Evolutionary conservation across 2,113 vertebrate species (phyloP), one percentile per base, ranked within the genome.

Genomic region (Sminthopsis crassicaudata): DNA sequence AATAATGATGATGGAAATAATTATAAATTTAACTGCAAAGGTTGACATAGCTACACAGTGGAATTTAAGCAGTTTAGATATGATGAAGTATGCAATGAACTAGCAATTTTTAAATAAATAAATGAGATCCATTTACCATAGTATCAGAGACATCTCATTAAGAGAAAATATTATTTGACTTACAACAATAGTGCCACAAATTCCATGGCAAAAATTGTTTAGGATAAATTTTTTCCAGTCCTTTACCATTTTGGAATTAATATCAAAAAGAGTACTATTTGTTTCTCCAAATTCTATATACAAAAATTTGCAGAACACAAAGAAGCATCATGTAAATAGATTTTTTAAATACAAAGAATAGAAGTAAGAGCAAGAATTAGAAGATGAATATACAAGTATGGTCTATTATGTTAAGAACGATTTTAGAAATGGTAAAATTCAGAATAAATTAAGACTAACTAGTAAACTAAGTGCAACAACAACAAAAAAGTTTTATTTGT

Each of bases 61-160:
- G 54, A 57, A 26, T 8, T 8, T 57, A 26, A 57, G 54, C 54
- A 57, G 1, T 25, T 57, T 57, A 57, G 8, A 30, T 30, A 60
- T 60, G 2, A 30, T 30, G 10, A 60, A 30, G 27, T 60, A 60
- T 0, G 11, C 8, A 60, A 60, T 60, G 27, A 60, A 27, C 9
- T 2, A 60, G 27, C 26, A 60, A 60, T 19, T 60, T 60, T 89
- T 46, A 89, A 89, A 46, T 46, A 25, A 46, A 30, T 60, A 30
- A 89, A 46, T 23, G 91, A 96, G 91, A 95, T 14, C 25, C 57
- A n/a, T 57, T 76, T 94, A 76, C 50, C 0, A 26, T n/a, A 90
- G 57, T 53, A 93, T 84, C 14, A 91, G 46, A 94, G 53, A 67
- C 19, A 93, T 52, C 42, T 90, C 24, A 48, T 53, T 95, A 95